phyloP scores from a whole-genome alignment of 1,140 invertebrate genomes.

The Limonius californicus region DNA sequence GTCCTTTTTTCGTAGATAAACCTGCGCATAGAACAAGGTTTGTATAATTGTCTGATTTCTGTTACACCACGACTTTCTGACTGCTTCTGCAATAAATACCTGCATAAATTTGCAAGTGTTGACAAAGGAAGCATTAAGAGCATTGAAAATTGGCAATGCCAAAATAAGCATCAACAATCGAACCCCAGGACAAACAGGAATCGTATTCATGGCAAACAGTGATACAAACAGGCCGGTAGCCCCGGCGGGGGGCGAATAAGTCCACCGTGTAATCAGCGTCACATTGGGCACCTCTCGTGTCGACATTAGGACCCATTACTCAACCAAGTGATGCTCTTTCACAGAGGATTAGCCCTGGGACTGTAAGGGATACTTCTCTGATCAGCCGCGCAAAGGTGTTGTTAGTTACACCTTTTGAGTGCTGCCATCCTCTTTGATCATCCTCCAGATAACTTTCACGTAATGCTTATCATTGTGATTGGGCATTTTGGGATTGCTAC shows the following conservation, averaged over 20 bases:
- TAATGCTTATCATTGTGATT: constrained; percentile 15
- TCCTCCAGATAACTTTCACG: constrained; percentile 12
- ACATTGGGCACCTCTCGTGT: constrained; percentile 20
- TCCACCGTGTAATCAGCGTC: constrained; percentile 10
- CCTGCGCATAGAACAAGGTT: too few species aligned
- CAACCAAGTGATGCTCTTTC: constrained; percentile 20
- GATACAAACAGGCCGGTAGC: constrained; percentile 9
- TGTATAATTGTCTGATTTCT: too few species aligned
- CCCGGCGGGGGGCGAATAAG: constrained; percentile 7
- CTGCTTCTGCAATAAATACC: too few species aligned
- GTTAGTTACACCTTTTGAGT: constrained; percentile 20
- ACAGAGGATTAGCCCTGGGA: constrained; percentile 17
- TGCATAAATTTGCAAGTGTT: too few species aligned
- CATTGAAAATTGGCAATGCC: neutral
- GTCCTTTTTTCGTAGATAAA: too few species aligned
- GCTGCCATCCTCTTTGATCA: constrained; percentile 14
- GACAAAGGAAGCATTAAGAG: neutral
- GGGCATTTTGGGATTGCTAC: neutral
- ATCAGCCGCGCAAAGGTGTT: constrained; percentile 19
- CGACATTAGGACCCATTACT: constrained; percentile 20
- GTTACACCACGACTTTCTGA: too few species aligned
- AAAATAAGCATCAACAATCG: neutral
- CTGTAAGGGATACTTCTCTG: constrained; percentile 19
- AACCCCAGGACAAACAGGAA: neutral
- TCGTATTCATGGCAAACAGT: neutral